Evolutionary conservation across 2,113 vertebrate species (phyloP).

Genomic region (Hemicordylus capensis): DNA sequence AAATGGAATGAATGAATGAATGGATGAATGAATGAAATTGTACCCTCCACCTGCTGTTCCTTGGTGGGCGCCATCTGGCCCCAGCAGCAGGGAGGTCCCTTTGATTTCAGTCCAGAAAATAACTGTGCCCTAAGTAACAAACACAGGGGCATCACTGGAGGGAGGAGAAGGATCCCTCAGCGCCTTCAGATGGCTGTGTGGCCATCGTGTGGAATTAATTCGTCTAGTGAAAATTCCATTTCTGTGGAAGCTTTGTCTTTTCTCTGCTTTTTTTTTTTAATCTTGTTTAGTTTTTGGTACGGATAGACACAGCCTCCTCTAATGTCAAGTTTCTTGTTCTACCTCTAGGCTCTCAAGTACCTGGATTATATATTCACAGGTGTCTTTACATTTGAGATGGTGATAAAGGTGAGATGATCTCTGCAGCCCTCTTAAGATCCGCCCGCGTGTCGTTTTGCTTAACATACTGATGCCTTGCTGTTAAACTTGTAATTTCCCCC

Average conservation of each 20-base stretch:
- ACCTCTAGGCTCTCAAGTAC: constrained; percentile 90
- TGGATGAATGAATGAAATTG: too few relatives aligned
- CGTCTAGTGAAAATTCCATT: neutral
- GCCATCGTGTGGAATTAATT: too few relatives aligned
- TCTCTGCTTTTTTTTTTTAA: neutral
- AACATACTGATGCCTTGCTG: too few relatives aligned
- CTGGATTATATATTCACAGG: constrained; percentile 98
- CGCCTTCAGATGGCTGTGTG: too few relatives aligned
- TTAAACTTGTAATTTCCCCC: too few relatives aligned
- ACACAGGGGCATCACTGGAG: neutral
- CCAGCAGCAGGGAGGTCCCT: too few relatives aligned
- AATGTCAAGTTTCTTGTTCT: neutral
- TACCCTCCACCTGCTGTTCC: neutral
- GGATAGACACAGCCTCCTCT: neutral
- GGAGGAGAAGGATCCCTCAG: neutral
- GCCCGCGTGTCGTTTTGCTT: too few relatives aligned
- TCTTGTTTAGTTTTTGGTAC: neutral
- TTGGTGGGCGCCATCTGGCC: too few relatives aligned
- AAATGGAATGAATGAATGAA: too few relatives aligned
- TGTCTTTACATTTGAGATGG: constrained; percentile 99
- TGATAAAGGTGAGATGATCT: constrained; percentile 90
- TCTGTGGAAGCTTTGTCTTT: neutral
- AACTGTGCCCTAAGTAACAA: too few relatives aligned
- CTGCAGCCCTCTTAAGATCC: neutral
- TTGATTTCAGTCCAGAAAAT: neutral